Base-by-base conservation (phyloP, 2,113 vertebrate species). In the Oenanthe melanoleuca region DNA sequence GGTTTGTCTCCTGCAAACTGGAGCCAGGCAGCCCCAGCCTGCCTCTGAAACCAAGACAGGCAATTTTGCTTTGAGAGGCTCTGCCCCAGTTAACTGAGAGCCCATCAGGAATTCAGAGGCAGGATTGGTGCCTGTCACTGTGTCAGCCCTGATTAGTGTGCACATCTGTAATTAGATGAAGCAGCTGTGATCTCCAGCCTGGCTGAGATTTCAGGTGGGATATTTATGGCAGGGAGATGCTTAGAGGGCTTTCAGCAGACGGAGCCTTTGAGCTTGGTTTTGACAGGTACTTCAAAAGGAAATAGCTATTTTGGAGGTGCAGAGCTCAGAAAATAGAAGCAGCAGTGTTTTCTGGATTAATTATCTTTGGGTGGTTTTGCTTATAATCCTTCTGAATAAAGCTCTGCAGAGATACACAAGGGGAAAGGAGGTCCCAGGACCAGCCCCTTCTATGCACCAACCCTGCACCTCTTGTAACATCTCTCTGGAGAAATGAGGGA, bases 91-190 rank as follows among this genome's bases (percentile, higher is more conserved):
- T 92, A 66, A 26, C 59, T 15, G 85, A 67, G 82, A 6, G 1
- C 88, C 86, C 85, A 14, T 60, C 80, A 92, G 50, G 47, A 64
- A 24, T 55, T 87, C 34, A 31, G 83, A 75, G n/a, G 66, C 69
- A 85, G 82, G 81, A 72, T 81, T 29, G 20, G 66, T 60, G 53
- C 94, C 89, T 84, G 94, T 89, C 86, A 28, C 40, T 5, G 70
- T 90, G 92, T 80, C 44, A 40, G 89, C 93, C 88, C 85, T 49
- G 85, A 93, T 96, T 79, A 89, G 83, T 0, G 5, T 11, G 33
- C 88, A 50, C 80, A 78, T 92, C 96, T 95, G 95, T 91, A 96
- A 96, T 95, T 82, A 97, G 97, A 74, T 3, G 7, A 75, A 90
- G 87, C 80, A 84, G 83, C 93, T 91, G 89, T 73, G 49, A 70